Evolutionary conservation across 2,888 invertebrate species (phyloP).

Genomic region (Augiades crinisus): DNA sequence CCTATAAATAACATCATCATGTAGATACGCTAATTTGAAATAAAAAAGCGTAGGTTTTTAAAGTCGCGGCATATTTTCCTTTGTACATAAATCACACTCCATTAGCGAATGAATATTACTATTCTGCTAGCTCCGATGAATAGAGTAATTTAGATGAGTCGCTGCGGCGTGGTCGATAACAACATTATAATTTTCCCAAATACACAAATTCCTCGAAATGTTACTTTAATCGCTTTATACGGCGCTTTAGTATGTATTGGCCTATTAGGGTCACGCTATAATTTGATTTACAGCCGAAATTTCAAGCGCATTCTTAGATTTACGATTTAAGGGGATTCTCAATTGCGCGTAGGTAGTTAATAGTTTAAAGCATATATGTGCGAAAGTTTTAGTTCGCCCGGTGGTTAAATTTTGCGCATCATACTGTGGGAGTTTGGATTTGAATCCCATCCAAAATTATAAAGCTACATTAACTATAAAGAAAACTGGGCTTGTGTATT

Average conservation of each 20-base stretch:
- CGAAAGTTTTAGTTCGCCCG: background rate
- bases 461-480: no score
- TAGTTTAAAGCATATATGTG: background rate
- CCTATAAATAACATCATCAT: no score
- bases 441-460: no score
- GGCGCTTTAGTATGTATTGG: conserved; percentile 61
- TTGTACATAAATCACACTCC: background rate
- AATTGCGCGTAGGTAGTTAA: background rate
- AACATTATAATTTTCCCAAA: conserved; percentile 66
- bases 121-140: conserved; percentile 3
- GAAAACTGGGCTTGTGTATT: no score
- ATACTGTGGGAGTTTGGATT: no score
- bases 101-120: background rate
- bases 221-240: conserved; percentile 76
- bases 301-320: conserved; percentile 43
- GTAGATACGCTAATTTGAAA: no score
- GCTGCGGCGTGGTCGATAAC: conserved; percentile 58
- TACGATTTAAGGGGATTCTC: conserved; percentile 37
- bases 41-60: background rate
- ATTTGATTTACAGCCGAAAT: conserved; percentile 60
- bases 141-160: conserved; percentile 37
- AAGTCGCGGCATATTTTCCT: background rate
- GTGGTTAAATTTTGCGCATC: no score
- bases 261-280: conserved; percentile 54
- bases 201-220: conserved; percentile 62